phyloP scores from a whole-genome alignment of 2,888 invertebrate species.

The Embidobia sp. region DNA sequence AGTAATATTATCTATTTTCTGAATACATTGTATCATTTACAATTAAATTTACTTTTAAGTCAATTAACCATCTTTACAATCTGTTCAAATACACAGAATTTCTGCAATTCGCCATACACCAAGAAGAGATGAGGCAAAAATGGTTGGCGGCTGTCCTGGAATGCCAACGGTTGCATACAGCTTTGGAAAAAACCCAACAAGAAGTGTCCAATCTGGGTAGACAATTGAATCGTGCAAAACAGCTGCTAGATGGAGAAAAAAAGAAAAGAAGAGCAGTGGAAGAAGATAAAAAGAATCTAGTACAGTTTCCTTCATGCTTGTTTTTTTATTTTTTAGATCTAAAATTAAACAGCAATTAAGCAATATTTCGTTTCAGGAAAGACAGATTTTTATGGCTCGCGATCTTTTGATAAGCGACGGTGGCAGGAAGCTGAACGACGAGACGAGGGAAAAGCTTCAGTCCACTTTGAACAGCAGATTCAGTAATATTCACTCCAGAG shows the following conservation, averaged over 20 bases:
- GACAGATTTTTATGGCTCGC: conserved; percentile 87
- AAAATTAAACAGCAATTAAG: neutral
- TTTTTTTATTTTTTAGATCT: too few species aligned
- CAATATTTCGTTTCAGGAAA: conserved; percentile 83
- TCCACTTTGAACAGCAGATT: conserved; percentile 83
- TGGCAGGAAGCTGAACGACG: conserved; percentile 88
- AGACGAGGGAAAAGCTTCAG: conserved; percentile 90
- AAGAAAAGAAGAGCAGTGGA: conserved; percentile 87
- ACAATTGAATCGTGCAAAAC: conserved; percentile 91
- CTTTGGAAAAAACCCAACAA: conserved; percentile 87
- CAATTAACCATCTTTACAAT: too few species aligned
- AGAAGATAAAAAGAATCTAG: conserved; percentile 88
- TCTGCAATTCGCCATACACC: conserved; percentile 87
- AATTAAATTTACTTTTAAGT: conserved; percentile 45
- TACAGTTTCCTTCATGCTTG: conserved; percentile 73
- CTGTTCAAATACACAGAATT: conserved; percentile 87
- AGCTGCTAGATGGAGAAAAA: conserved; percentile 90
- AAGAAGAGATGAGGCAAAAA: conserved; percentile 87
- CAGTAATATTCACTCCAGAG: conserved; percentile 73
- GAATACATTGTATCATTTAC: neutral
- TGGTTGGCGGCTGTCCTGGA: conserved; percentile 88
- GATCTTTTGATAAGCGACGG: conserved; percentile 89
- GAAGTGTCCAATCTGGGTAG: conserved; percentile 90
- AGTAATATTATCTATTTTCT: too few species aligned
- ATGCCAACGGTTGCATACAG: conserved; percentile 87